phyloP scores from a whole-genome alignment of 2,888 invertebrate genomes.

The Bruchidius siliquastri region DNA sequence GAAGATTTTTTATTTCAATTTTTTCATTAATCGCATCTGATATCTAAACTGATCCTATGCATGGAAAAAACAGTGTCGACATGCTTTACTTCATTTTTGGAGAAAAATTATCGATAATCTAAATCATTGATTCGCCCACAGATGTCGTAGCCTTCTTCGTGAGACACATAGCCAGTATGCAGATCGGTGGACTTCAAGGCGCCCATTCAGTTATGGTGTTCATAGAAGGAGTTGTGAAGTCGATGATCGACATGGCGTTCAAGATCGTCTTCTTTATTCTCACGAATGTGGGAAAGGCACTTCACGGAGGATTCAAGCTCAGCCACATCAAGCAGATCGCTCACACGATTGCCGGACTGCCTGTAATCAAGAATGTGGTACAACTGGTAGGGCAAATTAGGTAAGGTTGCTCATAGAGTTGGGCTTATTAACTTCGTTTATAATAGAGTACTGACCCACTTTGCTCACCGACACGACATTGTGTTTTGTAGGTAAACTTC shows the following conservation, averaged over 20 bases:
- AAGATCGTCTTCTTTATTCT: background rate
- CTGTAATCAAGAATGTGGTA: conserved; percentile 11
- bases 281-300: background rate
- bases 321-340: background rate
- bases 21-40: too few relatives aligned
- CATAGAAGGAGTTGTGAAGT: background rate
- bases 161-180: background rate
- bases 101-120: background rate
- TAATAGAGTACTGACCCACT: too few relatives aligned
- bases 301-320: background rate
- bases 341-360: conserved; percentile 4
- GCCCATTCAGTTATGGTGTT: background rate
- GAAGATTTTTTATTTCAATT: too few relatives aligned
- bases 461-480: too few relatives aligned
- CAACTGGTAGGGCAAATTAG: background rate
- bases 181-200: background rate
- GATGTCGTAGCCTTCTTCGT: background rate
- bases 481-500: too few relatives aligned
- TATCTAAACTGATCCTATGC: too few relatives aligned
- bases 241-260: background rate
- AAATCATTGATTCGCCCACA: background rate
- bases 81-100: too few relatives aligned
- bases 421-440: too few relatives aligned
- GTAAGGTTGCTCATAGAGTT: too few relatives aligned
- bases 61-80: too few relatives aligned